These are phyloP conservation scores for Sialis lutaria DNA, from an alignment of 2,888 invertebrate species.

Conservation along the genomic window DNA sequence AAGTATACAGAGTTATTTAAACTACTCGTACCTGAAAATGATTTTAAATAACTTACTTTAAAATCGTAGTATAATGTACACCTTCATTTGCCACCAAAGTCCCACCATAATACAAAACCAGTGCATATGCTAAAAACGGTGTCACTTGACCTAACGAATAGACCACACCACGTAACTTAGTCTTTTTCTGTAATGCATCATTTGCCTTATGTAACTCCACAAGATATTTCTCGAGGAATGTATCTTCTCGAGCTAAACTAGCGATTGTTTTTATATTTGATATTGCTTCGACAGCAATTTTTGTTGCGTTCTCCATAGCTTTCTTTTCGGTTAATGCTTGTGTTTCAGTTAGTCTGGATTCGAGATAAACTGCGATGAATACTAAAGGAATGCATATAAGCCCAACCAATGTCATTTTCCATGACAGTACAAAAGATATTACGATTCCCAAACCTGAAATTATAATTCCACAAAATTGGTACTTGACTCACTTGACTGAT, in stretches of 20 bases:
- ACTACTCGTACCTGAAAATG: background rate
- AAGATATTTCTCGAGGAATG: slow-evolving; percentile 36
- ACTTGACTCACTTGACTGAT: too few relatives aligned
- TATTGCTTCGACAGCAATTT: slow-evolving; percentile 59
- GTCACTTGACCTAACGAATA: slow-evolving; percentile 54
- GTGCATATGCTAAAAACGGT: slow-evolving; percentile 53
- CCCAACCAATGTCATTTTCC: slow-evolving; percentile 45
- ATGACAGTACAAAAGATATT: slow-evolving; percentile 35
- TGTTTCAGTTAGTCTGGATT: slow-evolving; percentile 19
- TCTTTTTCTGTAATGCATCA: slow-evolving; percentile 30
- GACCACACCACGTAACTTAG: slow-evolving; percentile 46
- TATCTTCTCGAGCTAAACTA: slow-evolving; percentile 35
- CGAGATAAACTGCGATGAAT: slow-evolving; percentile 44
- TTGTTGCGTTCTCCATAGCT: slow-evolving; percentile 47
- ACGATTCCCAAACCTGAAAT: slow-evolving; percentile 28
- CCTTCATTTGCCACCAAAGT: slow-evolving; percentile 41
- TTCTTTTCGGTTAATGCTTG: slow-evolving; percentile 32
- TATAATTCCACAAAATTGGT: too few relatives aligned
- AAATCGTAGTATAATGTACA: slow-evolving; percentile 44
- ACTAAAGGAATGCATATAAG: slow-evolving; percentile 39
- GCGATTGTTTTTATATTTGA: slow-evolving; percentile 46
- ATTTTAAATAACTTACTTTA: slow-evolving; percentile 39
- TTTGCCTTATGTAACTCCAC: slow-evolving; percentile 32
- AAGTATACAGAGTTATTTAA: slow-evolving; percentile 6
- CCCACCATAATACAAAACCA: slow-evolving; percentile 56